A percentile compares a stretch with the other conserved stretches of the same genome.
These are phyloP conservation scores for Rhinolophus sinicus DNA, from an alignment of 2,113 vertebrate genomes.

Conservation along the genomic window DNA sequence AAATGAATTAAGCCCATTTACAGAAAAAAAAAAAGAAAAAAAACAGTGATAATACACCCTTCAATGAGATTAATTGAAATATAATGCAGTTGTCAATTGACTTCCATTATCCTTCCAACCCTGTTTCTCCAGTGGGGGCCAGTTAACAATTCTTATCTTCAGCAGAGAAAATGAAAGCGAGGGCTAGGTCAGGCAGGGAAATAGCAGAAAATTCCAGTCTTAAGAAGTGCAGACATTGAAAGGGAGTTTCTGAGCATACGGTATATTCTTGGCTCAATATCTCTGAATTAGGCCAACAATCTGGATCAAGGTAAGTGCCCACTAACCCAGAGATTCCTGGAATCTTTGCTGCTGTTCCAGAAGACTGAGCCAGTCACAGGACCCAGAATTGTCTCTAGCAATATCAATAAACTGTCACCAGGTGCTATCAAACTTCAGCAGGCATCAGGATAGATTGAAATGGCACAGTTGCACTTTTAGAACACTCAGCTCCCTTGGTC, in stretches of 20 bases:
- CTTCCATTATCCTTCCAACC: neutral
- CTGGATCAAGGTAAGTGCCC: neutral
- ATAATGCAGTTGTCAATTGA: neutral
- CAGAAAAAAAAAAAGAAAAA: neutral
- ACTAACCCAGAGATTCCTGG: neutral
- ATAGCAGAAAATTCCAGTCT: neutral
- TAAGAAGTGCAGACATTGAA: neutral
- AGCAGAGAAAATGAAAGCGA: neutral
- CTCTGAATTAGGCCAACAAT: neutral
- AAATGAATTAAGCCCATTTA: neutral
- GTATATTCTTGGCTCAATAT: neutral
- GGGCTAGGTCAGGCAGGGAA: neutral
- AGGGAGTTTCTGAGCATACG: neutral
- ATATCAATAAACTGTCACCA: neutral
- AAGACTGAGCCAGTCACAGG: neutral
- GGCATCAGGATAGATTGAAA: neutral
- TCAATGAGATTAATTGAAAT: neutral
- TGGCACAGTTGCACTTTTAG: neutral
- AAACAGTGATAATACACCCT: neutral
- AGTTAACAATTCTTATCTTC: neutral
- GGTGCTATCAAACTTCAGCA: neutral
- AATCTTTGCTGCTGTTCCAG: neutral
- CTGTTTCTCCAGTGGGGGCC: neutral
- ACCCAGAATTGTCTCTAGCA: constrained; percentile 8
- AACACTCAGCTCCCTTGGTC: neutral